Base-by-base conservation (phyloP, 2,797 vertebrate species). In the Sebastes miniatus region DNA sequence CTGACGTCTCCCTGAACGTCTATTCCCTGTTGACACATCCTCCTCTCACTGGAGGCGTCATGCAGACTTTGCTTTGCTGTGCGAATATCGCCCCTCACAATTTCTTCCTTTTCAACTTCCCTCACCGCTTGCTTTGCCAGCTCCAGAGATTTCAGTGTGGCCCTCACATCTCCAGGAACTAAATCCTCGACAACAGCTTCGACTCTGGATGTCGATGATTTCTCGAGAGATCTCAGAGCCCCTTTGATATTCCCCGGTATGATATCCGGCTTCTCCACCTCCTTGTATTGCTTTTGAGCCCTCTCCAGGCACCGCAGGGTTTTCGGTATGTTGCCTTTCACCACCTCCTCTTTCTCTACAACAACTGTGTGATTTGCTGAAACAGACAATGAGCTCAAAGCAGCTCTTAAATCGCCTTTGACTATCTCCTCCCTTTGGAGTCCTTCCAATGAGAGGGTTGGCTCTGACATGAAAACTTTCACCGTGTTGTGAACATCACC, bases 381-480 rank as follows among this genome's bases (percentile, higher is more conserved):
- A 87, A 97, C 96, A 85, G 93, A 96, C 76, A 97, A 90, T 56
- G 96, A 97, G 90, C 91, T 94, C 83, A 98, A 87, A 79, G 94
- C 92, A 74, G 96, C 96, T 90, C 94, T 97, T 86, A 98, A 95
- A 93, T 98, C 95, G 34, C 96, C 97, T 91, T 95, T 97, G 86
- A 97, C 85, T 79, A 97, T 96, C 81, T 97, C 96, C 86, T 97
- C 96, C 91, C 95, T 97, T 71, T 95, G 92, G 83, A 92, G 71
- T 89, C 95, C 88, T 76, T 90, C 92, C 61, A 87, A 58, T 76
- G 89, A 90, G 68, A 84, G 62, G 2, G 78, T 85, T 76, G 96
- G 95, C 80, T 97, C 96, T 11, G 95, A 95, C 95, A 95, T 97
- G 90, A 99, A 98, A 84, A 96, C 95, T 85, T 96, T 97, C 47